A percentile compares a stretch with the other conserved stretches of the same genome.
Evolutionary conservation across 1,140 invertebrate species (phyloP).

Genomic region (Drosophila subpulchrella): DNA sequence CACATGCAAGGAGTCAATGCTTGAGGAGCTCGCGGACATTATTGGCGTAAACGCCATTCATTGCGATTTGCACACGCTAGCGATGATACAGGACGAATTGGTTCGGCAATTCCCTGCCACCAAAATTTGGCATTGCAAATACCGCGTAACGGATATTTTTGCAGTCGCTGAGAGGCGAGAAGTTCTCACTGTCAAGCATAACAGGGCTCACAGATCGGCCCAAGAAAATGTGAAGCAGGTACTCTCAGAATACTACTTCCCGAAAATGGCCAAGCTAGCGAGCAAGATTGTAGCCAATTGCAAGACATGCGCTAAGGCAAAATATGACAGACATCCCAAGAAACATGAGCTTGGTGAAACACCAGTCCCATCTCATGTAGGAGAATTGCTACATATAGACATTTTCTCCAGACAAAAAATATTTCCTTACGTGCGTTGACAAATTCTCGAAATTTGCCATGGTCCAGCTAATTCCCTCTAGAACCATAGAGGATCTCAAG

Average conservation of each 20-base stretch:
- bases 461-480: too few relatives aligned
- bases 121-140: too few relatives aligned
- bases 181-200: constrained; percentile 1
- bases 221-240: too few relatives aligned
- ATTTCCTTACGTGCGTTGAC: constrained; percentile 26
- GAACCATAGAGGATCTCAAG: too few relatives aligned
- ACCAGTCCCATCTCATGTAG: background rate
- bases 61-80: background rate
- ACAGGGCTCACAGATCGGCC: background rate
- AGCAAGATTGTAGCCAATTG: constrained; percentile 2
- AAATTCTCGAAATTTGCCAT: constrained; percentile 3
- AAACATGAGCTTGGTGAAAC: background rate
- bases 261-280: constrained; percentile 1
- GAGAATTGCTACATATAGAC: background rate
- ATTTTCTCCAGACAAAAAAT: constrained; percentile 1
- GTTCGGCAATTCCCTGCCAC: background rate
- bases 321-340: background rate
- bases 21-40: background rate
- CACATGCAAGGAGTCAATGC: too few relatives aligned
- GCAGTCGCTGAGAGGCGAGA: background rate
- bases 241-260: background rate
- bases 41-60: background rate
- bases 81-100: background rate
- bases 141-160: background rate
- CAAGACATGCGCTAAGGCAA: constrained; percentile 1